These are phyloP conservation scores for Leptinotarsa undecemlineata DNA, from an alignment of 1,140 invertebrate species.

Conservation along the genomic window DNA sequence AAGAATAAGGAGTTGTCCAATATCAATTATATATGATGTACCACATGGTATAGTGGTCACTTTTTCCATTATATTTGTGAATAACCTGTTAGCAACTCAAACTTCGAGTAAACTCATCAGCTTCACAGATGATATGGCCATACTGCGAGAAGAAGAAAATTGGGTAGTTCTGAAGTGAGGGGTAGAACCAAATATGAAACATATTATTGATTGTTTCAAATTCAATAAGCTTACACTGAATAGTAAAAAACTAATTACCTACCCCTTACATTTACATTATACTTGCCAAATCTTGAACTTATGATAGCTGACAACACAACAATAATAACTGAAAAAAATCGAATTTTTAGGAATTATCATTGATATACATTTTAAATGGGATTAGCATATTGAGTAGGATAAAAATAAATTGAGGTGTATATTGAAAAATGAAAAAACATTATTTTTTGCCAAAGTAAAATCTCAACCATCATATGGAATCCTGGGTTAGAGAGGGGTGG, in stretches of 20 bases:
- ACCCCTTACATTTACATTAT: not conserved
- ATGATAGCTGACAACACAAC: not conserved
- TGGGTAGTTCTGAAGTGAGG: not conserved
- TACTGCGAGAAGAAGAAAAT: not conserved
- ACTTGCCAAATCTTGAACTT: not conserved
- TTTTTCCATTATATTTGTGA: no score
- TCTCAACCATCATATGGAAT: not conserved
- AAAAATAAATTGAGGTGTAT: no score
- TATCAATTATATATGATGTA: no score
- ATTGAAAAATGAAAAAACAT: not conserved
- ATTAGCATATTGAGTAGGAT: not conserved
- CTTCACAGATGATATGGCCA: not conserved
- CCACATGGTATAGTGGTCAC: no score
- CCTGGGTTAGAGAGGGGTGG: not conserved
- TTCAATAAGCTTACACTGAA: not conserved
- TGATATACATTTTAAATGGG: not conserved
- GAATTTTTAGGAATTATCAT: not conserved
- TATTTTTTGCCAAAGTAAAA: not conserved
- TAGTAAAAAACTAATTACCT: not conserved
- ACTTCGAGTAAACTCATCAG: not conserved
- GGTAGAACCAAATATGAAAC: not conserved
- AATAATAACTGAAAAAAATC: not conserved
- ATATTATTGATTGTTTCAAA: not conserved
- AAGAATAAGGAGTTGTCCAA: no score
- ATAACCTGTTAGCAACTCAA: no score